Percentiles rank a stretch among this genome's conserved stretches.
Conservation (phyloP, 2,113 vertebrate genomes). For the Halichoerus grypus region DNA sequence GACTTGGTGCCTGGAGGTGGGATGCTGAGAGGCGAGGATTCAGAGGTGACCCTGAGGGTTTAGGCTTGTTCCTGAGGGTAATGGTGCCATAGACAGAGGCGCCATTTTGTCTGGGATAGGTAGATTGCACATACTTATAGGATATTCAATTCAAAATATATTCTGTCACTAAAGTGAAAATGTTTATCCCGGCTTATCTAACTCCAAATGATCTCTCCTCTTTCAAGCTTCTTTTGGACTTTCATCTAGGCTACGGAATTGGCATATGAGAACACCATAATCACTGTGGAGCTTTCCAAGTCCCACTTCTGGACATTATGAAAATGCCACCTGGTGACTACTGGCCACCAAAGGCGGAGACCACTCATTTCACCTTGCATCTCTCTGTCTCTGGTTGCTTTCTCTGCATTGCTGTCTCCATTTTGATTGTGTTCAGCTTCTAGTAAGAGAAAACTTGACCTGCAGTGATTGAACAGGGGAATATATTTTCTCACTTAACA, state of each 20-base stretch:
- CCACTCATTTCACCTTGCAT: fast-evolving
- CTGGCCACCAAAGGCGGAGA: neutral
- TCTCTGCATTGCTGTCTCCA: neutral
- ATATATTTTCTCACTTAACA: neutral
- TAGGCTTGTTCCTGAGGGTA: neutral
- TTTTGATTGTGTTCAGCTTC: neutral
- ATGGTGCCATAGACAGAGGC: neutral
- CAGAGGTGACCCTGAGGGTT: neutral
- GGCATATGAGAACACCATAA: neutral
- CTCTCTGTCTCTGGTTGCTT: neutral
- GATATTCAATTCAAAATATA: neutral
- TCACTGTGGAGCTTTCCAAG: neutral
- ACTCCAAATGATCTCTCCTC: neutral
- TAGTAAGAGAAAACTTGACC: neutral
- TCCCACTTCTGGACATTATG: neutral
- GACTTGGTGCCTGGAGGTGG: neutral
- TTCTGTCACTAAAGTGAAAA: neutral
- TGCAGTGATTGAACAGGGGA: neutral
- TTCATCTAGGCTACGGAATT: neutral
- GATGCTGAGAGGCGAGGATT: neutral
- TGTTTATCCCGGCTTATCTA: neutral
- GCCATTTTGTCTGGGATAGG: neutral
- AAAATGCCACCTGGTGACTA: neutral
- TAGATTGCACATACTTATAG: neutral
- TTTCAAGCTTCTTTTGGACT: neutral